phyloP scores from a whole-genome alignment of 2,888 invertebrate species.

The Mythimna pallens region DNA sequence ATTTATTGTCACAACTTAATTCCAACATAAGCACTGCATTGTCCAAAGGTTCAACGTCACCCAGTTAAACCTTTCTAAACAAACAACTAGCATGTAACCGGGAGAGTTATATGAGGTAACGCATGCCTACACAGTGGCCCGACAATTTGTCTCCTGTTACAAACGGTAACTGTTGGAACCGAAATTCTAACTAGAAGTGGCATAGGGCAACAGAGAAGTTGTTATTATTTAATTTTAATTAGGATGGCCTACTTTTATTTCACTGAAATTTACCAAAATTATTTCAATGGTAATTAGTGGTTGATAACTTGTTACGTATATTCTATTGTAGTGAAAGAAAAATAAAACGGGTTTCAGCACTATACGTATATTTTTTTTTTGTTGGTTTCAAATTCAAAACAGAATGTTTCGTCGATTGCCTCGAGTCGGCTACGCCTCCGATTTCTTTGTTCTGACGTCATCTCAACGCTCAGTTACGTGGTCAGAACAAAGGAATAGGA shows the following conservation, averaged over 20 bases:
- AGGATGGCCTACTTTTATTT: neutral
- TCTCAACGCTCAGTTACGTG: too few relatives aligned
- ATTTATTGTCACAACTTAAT: neutral
- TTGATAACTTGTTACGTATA: too few relatives aligned
- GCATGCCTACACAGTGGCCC: neutral
- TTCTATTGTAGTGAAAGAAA: too few relatives aligned
- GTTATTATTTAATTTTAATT: neutral
- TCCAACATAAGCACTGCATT: neutral
- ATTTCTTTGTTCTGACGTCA: too few relatives aligned
- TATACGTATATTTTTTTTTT: too few relatives aligned
- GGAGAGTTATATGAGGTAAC: slow-evolving; percentile 20
- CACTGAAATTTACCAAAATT: too few relatives aligned
- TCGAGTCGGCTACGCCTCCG: too few relatives aligned
- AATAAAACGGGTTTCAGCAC: too few relatives aligned
- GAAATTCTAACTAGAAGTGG: slow-evolving; percentile 2
- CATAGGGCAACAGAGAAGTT: neutral
- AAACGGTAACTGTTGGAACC: neutral
- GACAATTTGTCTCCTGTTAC: slow-evolving; percentile 14
- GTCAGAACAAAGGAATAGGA: too few relatives aligned
- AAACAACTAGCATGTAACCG: slow-evolving; percentile 30
- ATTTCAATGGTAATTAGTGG: too few relatives aligned
- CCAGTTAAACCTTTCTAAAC: slow-evolving; percentile 16
- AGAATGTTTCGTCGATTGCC: too few relatives aligned
- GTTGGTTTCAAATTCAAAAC: too few relatives aligned
- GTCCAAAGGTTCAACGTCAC: neutral